A percentile compares a stretch with the other conserved stretches of the same genome.
Evolutionary conservation across 1,140 invertebrate genomes (phyloP).

Genomic region (Drosophila sp.): DNA sequence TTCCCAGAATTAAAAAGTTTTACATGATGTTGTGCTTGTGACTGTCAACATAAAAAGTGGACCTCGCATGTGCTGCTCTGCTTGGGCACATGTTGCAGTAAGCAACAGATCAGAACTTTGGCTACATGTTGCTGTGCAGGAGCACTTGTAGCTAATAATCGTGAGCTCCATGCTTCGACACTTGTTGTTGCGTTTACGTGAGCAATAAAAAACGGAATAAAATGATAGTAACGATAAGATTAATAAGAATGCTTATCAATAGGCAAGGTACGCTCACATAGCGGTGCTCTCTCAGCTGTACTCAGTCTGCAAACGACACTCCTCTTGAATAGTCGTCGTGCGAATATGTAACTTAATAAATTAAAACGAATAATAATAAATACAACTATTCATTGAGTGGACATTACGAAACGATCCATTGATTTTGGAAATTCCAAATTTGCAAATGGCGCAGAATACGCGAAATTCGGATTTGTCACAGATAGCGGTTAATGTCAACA

Average conservation of each 20-base stretch:
- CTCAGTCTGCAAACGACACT: constrained; percentile 51
- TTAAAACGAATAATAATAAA: constrained; percentile 22
- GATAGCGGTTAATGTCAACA: constrained; percentile 76
- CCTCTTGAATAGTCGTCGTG: constrained; percentile 66
- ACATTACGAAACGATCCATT: constrained; percentile 16
- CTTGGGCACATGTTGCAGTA: constrained; percentile 2
- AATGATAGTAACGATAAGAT: constrained; percentile 60
- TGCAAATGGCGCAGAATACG: constrained; percentile 61
- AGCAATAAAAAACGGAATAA: constrained; percentile 40
- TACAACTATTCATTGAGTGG: constrained; percentile 6
- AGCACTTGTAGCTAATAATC: neutral
- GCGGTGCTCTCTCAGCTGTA: constrained; percentile 19
- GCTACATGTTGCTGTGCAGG: constrained; percentile 14
- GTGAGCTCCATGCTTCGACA: neutral
- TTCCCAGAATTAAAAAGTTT: no score
- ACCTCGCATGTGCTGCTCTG: neutral
- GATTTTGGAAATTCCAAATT: constrained; percentile 15
- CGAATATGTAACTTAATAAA: constrained; percentile 53
- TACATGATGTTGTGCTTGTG: no score
- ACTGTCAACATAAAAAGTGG: constrained; percentile 1
- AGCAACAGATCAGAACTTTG: neutral
- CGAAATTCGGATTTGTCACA: constrained; percentile 77
- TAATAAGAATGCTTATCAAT: constrained; percentile 53
- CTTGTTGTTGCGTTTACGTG: constrained; percentile 36
- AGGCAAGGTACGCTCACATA: neutral